Percentiles rank a stretch among this genome's conserved stretches.
Evolutionary conservation across 2,888 invertebrate genomes (phyloP).

Genomic region (Digitonthophagus gazella): DNA sequence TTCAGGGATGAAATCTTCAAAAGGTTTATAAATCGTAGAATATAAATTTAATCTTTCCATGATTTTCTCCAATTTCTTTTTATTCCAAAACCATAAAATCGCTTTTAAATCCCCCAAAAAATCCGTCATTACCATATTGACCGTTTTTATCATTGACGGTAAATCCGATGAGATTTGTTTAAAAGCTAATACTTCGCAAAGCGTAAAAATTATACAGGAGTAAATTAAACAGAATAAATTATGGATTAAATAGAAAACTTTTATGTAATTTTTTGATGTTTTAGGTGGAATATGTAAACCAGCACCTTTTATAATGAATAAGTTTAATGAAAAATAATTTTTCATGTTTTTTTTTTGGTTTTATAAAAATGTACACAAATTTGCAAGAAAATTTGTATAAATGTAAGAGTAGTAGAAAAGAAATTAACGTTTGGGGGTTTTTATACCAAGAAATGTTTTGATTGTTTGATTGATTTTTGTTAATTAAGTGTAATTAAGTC

Average conservation of each 20-base stretch:
- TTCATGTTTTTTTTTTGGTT: not conserved
- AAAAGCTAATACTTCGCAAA: constrained; percentile 31
- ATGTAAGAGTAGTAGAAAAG: too few species aligned
- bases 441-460: too few species aligned
- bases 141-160: constrained; percentile 32
- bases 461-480: too few species aligned
- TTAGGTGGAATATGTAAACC: constrained; percentile 28
- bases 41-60: constrained; percentile 29
- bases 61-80: constrained; percentile 28
- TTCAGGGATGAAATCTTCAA: constrained; percentile 29
- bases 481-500: too few species aligned
- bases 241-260: constrained; percentile 14
- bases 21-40: constrained; percentile 26
- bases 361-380: too few species aligned
- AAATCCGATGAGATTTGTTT: constrained; percentile 26
- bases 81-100: constrained; percentile 32
- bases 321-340: not conserved
- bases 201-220: constrained; percentile 32
- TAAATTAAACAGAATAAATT: constrained; percentile 26
- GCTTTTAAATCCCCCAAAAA: constrained; percentile 31
- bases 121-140: constrained; percentile 35
- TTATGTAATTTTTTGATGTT: not conserved
- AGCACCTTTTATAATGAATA: constrained; percentile 20
- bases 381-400: too few species aligned
- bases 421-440: too few species aligned